Percentiles rank a stretch among this genome's conserved stretches.
Evolutionary conservation across 2,797 vertebrate species (phyloP).

Genomic region (Sebastes variabilis): DNA sequence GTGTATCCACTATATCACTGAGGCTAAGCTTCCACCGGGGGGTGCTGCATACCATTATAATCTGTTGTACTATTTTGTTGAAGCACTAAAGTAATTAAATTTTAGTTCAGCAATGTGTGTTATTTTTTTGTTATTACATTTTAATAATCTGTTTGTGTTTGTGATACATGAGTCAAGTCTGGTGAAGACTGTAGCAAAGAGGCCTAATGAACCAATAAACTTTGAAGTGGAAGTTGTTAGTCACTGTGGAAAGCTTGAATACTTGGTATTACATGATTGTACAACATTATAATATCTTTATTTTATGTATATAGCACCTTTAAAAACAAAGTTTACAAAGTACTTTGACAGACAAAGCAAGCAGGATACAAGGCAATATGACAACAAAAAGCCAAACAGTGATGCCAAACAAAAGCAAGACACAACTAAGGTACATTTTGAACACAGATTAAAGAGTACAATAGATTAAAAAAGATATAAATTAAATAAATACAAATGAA

Average conservation of each 20-base stretch:
- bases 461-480: too few relatives aligned
- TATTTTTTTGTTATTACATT: background rate
- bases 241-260: background rate
- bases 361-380: too few relatives aligned
- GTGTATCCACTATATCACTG: background rate
- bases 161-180: background rate
- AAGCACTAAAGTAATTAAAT: background rate
- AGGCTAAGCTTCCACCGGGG: conserved; percentile 40
- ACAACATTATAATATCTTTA: background rate
- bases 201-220: conserved; percentile 82
- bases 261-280: background rate
- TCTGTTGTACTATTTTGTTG: background rate
- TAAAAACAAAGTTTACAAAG: too few relatives aligned
- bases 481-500: too few relatives aligned
- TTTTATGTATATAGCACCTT: too few relatives aligned
- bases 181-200: background rate
- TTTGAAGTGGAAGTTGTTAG: conserved; percentile 55
- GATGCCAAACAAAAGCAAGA: too few relatives aligned
- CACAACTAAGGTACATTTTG: too few relatives aligned
- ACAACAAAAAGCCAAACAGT: too few relatives aligned
- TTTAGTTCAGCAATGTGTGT: background rate
- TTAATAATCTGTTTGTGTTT: background rate
- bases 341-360: too few relatives aligned
- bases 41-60: conserved; percentile 28
- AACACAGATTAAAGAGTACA: too few relatives aligned